A percentile compares a stretch with the other conserved stretches of the same genome.
Evolutionary conservation across 2,797 vertebrate genomes (phyloP).

Genomic region (Masticophis lateralis): DNA sequence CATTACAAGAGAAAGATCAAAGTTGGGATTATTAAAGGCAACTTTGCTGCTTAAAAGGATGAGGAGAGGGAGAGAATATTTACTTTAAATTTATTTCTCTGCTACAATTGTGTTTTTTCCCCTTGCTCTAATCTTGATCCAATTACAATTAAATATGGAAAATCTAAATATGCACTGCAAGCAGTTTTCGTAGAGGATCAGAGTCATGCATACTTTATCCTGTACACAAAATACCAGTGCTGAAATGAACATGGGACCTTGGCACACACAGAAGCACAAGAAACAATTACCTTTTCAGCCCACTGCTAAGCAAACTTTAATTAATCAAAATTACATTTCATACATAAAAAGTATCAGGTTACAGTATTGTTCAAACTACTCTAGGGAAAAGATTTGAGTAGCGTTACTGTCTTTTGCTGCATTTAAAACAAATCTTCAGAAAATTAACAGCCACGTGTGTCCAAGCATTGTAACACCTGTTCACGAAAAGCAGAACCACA

Average conservation of each 20-base stretch:
- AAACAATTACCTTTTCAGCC: neutral
- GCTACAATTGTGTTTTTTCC: constrained; percentile 69
- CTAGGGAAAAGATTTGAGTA: neutral
- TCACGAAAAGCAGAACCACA: neutral
- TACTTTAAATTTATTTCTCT: neutral
- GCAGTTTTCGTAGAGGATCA: neutral
- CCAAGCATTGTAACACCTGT: neutral
- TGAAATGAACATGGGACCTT: neutral
- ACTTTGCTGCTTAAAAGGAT: neutral
- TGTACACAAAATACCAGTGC: neutral
- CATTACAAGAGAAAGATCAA: neutral
- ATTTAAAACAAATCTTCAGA: neutral
- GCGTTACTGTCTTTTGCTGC: neutral
- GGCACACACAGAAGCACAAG: neutral
- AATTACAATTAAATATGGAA: neutral
- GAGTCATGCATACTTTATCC: neutral
- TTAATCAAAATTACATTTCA: constrained; percentile 64
- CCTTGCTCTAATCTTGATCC: constrained; percentile 63
- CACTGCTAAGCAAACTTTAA: constrained; percentile 61
- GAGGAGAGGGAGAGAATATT: neutral
- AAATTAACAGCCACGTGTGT: neutral
- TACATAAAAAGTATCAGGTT: constrained; percentile 64
- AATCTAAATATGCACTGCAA: neutral
- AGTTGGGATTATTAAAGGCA: neutral
- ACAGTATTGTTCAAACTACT: constrained; percentile 42